Evolutionary conservation across 2,888 invertebrate species (phyloP).

Genomic region (Cactoblastis cactorum): DNA sequence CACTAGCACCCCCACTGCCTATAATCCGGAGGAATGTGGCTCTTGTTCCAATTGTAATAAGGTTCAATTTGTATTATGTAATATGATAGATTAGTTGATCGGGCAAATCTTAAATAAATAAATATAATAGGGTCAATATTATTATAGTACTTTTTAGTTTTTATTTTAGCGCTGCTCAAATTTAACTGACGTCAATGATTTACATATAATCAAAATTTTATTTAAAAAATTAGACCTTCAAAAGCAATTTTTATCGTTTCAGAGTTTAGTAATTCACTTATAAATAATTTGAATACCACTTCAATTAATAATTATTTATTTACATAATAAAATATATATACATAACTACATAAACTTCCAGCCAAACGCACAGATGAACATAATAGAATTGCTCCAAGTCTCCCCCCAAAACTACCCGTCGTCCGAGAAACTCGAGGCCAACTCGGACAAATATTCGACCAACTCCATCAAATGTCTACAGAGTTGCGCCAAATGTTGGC

Average conservation of each 20-base stretch:
- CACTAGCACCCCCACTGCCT: slow-evolving; percentile 27
- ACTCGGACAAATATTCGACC: slow-evolving; percentile 26
- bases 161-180: no score
- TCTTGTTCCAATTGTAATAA: slow-evolving; percentile 36
- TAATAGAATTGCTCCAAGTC: slow-evolving; percentile 51
- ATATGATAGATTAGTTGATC: background rate
- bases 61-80: slow-evolving; percentile 30
- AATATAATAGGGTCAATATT: no score
- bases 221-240: no score
- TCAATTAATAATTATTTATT: no score
- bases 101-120: no score
- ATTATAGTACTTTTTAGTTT: no score
- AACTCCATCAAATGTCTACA: slow-evolving; percentile 13
- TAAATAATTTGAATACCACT: no score
- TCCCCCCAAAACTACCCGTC: slow-evolving; percentile 27
- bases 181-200: no score
- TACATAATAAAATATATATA: no score
- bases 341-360: slow-evolving; percentile 19
- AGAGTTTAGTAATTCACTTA: no score
- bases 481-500: slow-evolving; percentile 25
- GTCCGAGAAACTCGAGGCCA: slow-evolving; percentile 28
- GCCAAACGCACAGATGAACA: slow-evolving; percentile 28
- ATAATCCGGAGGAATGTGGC: slow-evolving; percentile 32
- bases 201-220: no score
- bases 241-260: no score